Base-by-base conservation (phyloP, 2,888 invertebrate species). In the Drosophila quinaria region DNA sequence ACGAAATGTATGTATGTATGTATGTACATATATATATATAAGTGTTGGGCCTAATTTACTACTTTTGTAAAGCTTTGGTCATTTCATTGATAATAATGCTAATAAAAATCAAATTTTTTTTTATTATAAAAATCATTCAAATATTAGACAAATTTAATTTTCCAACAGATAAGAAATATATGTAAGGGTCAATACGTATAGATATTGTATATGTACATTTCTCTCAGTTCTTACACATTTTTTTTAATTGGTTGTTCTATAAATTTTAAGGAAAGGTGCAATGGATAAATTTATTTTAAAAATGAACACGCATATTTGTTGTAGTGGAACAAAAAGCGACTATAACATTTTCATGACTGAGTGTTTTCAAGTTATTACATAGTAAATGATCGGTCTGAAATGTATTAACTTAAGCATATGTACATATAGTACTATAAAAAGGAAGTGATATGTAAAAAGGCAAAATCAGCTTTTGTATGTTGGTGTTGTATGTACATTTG, bases 401-500 rank as follows among this genome's bases (percentile, higher is more conserved):
- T 29, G 5, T 15, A 29, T 25, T 25, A 46, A 25, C n/a, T 46
- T n/a, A 25, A 15, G 13, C 49, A 49, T 31, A n/a, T n/a, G n/a
- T n/a, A 49, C 17, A 29, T 44, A 44, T 11, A 29, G 17, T 13
- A 44, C 11, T 5, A 44, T 15, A 15, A 6, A 22, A 25, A 22
- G 44, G n/a, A n/a, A 44, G 19, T 42, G 19, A 19, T 22, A 13
- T n/a, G 44, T 44, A 25, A 13, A 22, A 22, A 25, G 8, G n/a
- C 44, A 44, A 44, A 44, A 22, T 22, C n/a, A 44, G 22, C 22
- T 44, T n/a, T 2, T 37, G 6, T 37, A 8, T 44, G 6, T 22
- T 42, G 35, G 42, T 15, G 17, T 64, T 15, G 17, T 64, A 31
- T 17, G 42, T 47, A 63, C 13, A 41, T 25, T 49, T 25, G 13